Conservation (phyloP, 1,140 invertebrate species). For the Drosophila varians region DNA sequence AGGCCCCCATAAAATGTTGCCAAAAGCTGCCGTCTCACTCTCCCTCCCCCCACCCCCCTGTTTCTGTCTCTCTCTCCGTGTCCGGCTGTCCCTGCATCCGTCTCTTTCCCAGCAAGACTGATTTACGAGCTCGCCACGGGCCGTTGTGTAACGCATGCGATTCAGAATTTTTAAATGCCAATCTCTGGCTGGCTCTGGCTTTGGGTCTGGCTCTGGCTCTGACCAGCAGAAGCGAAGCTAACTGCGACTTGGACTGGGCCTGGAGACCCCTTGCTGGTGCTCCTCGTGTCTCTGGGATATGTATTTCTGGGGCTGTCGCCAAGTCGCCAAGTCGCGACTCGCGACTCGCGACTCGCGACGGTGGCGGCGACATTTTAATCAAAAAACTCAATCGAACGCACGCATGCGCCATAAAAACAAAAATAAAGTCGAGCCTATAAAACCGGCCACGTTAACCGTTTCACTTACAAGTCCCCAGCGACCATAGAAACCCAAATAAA, state of each 20-base stretch:
- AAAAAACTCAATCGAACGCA: conserved; percentile 83
- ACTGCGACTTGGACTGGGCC: background rate
- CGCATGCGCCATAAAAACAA: conserved; percentile 83
- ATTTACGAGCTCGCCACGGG: conserved; percentile 82
- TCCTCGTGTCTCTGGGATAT: conserved; percentile 1
- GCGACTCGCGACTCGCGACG: conserved; percentile 47
- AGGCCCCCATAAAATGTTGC: conserved; percentile 76
- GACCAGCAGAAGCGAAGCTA: conserved; percentile 51
- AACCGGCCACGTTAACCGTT: conserved; percentile 61
- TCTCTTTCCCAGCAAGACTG: conserved; percentile 36
- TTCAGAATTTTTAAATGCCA: conserved; percentile 80
- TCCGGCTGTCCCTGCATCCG: conserved; percentile 21
- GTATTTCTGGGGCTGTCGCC: conserved; percentile 44
- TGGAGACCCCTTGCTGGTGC: conserved; percentile 35
- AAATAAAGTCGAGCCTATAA: conserved; percentile 74
- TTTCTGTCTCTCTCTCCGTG: background rate
- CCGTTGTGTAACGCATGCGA: conserved; percentile 83
- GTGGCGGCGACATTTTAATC: conserved; percentile 78
- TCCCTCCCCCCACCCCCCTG: conserved; percentile 9
- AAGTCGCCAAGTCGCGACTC: conserved; percentile 9
- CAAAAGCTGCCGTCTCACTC: conserved; percentile 39
- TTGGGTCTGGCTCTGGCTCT: too few species aligned
- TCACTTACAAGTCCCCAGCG: conserved; percentile 40
- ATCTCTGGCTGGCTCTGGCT: conserved; percentile 61
- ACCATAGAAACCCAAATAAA: background rate